Percentiles rank a stretch among this genome's conserved stretches.
Evolutionary conservation across 1,140 invertebrate species (phyloP).

Genomic region (Cotesia typhae): DNA sequence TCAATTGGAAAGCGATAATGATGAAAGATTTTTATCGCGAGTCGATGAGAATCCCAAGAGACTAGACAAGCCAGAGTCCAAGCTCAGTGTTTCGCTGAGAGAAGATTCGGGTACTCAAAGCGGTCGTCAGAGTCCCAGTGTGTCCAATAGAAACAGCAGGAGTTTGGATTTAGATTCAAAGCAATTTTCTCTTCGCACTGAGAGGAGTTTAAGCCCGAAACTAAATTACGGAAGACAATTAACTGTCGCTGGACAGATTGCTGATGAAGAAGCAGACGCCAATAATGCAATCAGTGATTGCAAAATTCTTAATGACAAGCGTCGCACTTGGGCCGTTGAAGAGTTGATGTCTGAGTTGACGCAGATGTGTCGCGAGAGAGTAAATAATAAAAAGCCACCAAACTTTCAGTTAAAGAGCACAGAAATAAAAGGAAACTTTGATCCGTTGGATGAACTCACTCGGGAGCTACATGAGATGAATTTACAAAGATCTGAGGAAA

Average conservation of each 20-base stretch:
- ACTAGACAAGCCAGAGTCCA: slow-evolving; percentile 17
- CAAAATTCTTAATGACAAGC: slow-evolving; percentile 51
- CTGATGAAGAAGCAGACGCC: slow-evolving; percentile 36
- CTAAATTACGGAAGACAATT: slow-evolving; percentile 36
- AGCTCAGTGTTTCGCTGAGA: slow-evolving; percentile 25
- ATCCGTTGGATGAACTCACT: slow-evolving; percentile 45
- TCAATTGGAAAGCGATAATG: slow-evolving; percentile 36
- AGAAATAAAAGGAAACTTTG: slow-evolving; percentile 38
- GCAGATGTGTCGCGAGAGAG: slow-evolving; percentile 45
- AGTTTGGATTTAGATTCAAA: slow-evolving; percentile 32
- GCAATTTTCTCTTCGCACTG: slow-evolving; percentile 29
- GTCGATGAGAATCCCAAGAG: slow-evolving; percentile 25
- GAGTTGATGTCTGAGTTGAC: slow-evolving; percentile 55
- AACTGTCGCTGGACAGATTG: slow-evolving; percentile 38
- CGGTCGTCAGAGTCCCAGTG: slow-evolving; percentile 21
- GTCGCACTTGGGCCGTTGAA: slow-evolving; percentile 62
- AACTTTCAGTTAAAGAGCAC: slow-evolving; percentile 40
- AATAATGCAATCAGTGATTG: slow-evolving; percentile 29
- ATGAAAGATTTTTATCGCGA: slow-evolving; percentile 21
- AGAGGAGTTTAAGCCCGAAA: slow-evolving; percentile 37
- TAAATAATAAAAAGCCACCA: slow-evolving; percentile 31
- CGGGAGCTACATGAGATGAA: slow-evolving; percentile 50
- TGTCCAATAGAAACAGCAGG: slow-evolving; percentile 32
- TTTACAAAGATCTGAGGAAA: slow-evolving; percentile 31
- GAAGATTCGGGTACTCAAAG: slow-evolving; percentile 20